A percentile compares a stretch with the other conserved stretches of the same genome.
Conservation (phyloP, 2,888 invertebrate genomes). For the Chalcosyrphus nemorum region DNA sequence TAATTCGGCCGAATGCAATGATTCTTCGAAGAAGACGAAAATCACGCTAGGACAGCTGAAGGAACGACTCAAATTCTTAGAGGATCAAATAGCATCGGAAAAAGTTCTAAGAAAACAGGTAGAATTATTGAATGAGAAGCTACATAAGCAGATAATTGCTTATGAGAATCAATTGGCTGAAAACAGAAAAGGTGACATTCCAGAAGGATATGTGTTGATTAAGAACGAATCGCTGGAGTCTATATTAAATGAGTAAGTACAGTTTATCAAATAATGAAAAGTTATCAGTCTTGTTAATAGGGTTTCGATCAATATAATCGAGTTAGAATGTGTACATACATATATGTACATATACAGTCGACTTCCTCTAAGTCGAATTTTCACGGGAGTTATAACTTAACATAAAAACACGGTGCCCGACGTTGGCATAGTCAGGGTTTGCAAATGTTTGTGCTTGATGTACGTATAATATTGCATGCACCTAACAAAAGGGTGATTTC, state of each 20-base stretch:
- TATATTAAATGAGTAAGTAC: conserved; percentile 77
- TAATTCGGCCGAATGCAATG: conserved; percentile 73
- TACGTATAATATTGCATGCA: too few relatives aligned
- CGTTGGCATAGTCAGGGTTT: too few relatives aligned
- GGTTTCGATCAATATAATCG: too few relatives aligned
- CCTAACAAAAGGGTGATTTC: too few relatives aligned
- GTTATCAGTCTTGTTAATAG: too few relatives aligned
- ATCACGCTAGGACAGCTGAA: conserved; percentile 76
- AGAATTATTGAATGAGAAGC: conserved; percentile 85
- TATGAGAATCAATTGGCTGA: conserved; percentile 75
- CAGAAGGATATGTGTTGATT: conserved; percentile 77
- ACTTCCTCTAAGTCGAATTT: too few relatives aligned
- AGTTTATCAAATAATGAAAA: too few relatives aligned
- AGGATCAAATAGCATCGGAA: conserved; percentile 85
- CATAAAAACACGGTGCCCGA: too few relatives aligned
- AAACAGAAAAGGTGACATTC: conserved; percentile 70
- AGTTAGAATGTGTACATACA: too few relatives aligned
- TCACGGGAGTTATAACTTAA: too few relatives aligned
- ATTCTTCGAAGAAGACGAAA: conserved; percentile 76
- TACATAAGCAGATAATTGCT: conserved; percentile 85
- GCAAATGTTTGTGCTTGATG: too few relatives aligned
- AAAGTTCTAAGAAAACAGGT: conserved; percentile 85
- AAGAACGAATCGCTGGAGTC: conserved; percentile 77
- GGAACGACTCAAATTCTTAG: conserved; percentile 81
- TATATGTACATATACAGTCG: too few relatives aligned